Evolutionary conservation across 30 jellyfish, hydroid and myxozoan species (phyloP).

Genomic region (Chironex yamaguchii): DNA sequence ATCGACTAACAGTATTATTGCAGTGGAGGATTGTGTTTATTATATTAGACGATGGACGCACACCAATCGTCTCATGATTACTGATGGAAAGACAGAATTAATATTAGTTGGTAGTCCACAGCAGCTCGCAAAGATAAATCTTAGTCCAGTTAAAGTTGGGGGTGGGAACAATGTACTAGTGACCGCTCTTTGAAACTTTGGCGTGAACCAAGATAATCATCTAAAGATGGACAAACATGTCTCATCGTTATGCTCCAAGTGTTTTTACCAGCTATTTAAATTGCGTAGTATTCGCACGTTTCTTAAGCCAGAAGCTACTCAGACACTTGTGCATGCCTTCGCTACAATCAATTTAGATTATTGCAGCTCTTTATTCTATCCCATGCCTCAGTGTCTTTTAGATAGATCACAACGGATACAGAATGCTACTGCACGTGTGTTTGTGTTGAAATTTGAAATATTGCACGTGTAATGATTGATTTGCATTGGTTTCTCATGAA

Average conservation of each 20-base stretch:
- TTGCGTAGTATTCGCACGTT: slow-evolving; percentile 44
- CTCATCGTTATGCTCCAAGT: slow-evolving; percentile 24
- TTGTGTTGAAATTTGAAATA: slow-evolving; percentile 6
- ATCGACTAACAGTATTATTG: background rate
- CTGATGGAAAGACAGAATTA: slow-evolving; percentile 40
- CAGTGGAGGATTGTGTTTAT: slow-evolving; percentile 44
- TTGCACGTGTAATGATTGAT: slow-evolving; percentile 28
- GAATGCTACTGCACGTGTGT: slow-evolving; percentile 68
- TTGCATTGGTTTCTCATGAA: slow-evolving; percentile 27
- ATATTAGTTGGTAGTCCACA: slow-evolving; percentile 41
- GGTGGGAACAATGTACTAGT: slow-evolving; percentile 51
- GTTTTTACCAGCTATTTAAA: slow-evolving; percentile 12
- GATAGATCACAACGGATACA: slow-evolving; percentile 41
- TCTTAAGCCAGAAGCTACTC: no score
- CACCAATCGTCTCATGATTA: slow-evolving; percentile 27
- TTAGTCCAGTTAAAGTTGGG: slow-evolving; percentile 36
- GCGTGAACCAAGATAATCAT: slow-evolving; percentile 35
- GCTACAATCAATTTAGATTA: slow-evolving; percentile 32
- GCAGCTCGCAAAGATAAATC: slow-evolving; percentile 58
- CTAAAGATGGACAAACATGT: slow-evolving; percentile 48
- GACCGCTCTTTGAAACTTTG: slow-evolving; percentile 38
- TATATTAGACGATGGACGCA: slow-evolving; percentile 51
- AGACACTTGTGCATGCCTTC: slow-evolving; percentile 43
- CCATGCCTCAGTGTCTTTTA: slow-evolving; percentile 47
- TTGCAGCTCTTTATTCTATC: slow-evolving; percentile 51